phyloP scores from a whole-genome alignment of 2,888 invertebrate genomes.

The Pseudococcus longispinus region DNA sequence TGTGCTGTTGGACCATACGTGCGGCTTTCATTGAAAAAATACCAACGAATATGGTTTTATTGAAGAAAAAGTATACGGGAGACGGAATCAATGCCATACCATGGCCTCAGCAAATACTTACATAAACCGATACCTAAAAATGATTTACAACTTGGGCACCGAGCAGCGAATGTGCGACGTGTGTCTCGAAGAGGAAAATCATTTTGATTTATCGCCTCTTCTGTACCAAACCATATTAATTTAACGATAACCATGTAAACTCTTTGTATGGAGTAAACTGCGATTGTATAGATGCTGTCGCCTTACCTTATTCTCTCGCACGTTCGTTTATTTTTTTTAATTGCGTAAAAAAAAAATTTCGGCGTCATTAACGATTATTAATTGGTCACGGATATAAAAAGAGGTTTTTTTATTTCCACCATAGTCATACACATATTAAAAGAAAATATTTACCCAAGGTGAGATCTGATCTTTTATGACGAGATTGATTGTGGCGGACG shows the following conservation, averaged over 20 bases:
- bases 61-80: not conserved
- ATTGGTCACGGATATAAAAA: conserved; percentile 28
- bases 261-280: conserved; percentile 14
- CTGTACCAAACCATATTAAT: not conserved
- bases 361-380: conserved; percentile 28
- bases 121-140: not conserved
- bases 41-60: not conserved
- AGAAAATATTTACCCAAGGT: not conserved
- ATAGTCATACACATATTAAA: not conserved
- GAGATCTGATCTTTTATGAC: not conserved
- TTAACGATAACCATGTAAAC: conserved; percentile 30
- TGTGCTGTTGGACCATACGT: not conserved
- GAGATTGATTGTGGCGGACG: not conserved
- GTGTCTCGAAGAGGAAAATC: not conserved
- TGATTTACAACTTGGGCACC: not conserved
- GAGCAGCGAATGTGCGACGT: not conserved
- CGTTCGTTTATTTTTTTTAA: not conserved
- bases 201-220: conserved; percentile 7
- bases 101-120: not conserved
- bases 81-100: not conserved
- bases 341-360: conserved; percentile 14
- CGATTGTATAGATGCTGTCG: not conserved
- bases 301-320: not conserved
- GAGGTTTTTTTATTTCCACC: not conserved
- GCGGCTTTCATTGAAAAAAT: not conserved